These are phyloP conservation scores for Drosophila suzukii DNA, from an alignment of 1,140 invertebrate genomes.

Conservation along the genomic window DNA sequence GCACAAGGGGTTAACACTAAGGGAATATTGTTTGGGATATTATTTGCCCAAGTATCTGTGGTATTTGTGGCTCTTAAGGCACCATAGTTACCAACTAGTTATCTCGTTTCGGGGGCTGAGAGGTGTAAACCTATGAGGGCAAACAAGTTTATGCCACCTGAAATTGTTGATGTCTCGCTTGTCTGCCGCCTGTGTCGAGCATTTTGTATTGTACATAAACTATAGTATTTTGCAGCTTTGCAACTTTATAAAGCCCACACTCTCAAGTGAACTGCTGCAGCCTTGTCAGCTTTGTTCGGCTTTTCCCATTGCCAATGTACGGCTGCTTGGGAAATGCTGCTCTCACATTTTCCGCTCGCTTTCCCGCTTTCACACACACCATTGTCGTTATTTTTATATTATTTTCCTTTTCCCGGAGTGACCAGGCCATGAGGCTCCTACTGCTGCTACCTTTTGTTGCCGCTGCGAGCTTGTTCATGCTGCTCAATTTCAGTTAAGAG, in stretches of 20 bases:
- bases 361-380: slow-evolving; percentile 27
- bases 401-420: slow-evolving; percentile 49
- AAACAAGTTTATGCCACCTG: slow-evolving; percentile 16
- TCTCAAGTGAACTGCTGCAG: slow-evolving; percentile 35
- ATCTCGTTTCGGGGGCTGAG: background rate
- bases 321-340: slow-evolving; percentile 48
- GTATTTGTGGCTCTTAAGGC: background rate
- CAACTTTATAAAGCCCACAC: slow-evolving; percentile 28
- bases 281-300: slow-evolving; percentile 58
- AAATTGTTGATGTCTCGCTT: slow-evolving; percentile 23
- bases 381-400: slow-evolving; percentile 43
- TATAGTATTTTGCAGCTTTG: slow-evolving; percentile 32
- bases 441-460: slow-evolving; percentile 41
- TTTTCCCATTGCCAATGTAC: slow-evolving; percentile 52
- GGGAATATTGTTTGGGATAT: background rate
- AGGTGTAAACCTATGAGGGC: slow-evolving; percentile 8
- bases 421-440: slow-evolving; percentile 48
- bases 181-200: slow-evolving; percentile 1
- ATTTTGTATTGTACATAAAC: slow-evolving; percentile 12
- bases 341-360: slow-evolving; percentile 71
- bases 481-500: slow-evolving; percentile 81
- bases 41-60: too few relatives aligned
- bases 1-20: background rate
- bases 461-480: slow-evolving; percentile 55
- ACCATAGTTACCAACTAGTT: slow-evolving; percentile 1